Base-by-base conservation (phyloP, 2,113 vertebrate species). In the Puntigrus tetrazona region DNA sequence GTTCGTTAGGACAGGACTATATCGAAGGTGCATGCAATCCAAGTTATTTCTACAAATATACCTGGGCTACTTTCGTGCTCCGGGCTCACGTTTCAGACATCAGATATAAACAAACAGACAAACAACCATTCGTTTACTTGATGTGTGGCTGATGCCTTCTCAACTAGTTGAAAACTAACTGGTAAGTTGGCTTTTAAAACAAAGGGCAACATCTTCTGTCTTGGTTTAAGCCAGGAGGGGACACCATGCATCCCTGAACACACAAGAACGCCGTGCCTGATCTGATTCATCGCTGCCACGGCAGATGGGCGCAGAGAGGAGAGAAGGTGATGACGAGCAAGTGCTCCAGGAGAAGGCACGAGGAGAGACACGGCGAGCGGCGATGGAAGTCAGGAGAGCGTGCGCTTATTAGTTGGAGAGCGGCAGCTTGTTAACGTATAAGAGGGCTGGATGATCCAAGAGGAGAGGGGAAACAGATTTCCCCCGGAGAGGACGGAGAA, bases 401-500 rank as follows among this genome's bases (percentile, higher is more conserved):
- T 47, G 63, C 31, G 81, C 50, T 85, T 78, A 70, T 82, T 78
- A 76, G 69, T 16, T 43, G 27, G 72, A 55, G 82, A 81, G 70
- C 36, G 38, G 25, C 55, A 55, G 74, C 27, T 55, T 41, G 14
- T 50, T 61, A 43, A 65, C 55, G 6, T 52, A 47, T 38, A 78
- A 86, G 88, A 90, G 89, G 88, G 88, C 85, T 83, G 88, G 61
- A 84, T 45, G 80, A 77, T 84, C 47, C 55, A 57, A 65, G 78
- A 86, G 86, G 55, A 88, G 72, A 78, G 80, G 52, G 45, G 77
- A 84, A 45, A 80, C 76, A 55, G 34, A 76, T 70, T 43, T 36
- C 63, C 84, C 43, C 67, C 36, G 85, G 92, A 90, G 89, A 90
- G 86, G 84, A 57, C 73, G 47, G 86, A 92, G 89, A 90, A 94